These are phyloP conservation scores for Platalea minor DNA, from an alignment of 2,797 vertebrate genomes.

Conservation along the genomic window DNA sequence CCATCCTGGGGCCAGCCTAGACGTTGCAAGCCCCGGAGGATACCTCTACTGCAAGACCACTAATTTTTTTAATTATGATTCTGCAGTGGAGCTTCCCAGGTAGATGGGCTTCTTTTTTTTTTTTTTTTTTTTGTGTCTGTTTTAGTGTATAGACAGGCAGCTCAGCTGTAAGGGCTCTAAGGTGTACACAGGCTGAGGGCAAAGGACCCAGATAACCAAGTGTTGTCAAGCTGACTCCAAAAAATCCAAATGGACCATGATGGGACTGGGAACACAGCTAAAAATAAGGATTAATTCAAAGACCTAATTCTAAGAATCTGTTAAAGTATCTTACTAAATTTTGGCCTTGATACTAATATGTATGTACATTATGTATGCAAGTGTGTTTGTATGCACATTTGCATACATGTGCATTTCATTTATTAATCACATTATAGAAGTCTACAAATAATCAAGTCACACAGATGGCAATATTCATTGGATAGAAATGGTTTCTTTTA, in stretches of 20 bases:
- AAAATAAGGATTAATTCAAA: not conserved
- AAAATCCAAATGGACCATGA: not conserved
- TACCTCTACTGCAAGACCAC: rapidly evolving
- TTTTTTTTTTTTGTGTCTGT: not conserved
- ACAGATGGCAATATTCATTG: not conserved
- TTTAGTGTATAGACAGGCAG: not conserved
- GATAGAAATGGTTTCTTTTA: not conserved
- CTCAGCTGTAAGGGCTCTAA: not conserved
- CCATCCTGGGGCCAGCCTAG: no score
- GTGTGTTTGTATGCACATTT: not conserved
- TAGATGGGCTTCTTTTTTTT: not conserved
- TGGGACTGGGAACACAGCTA: not conserved
- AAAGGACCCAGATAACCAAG: not conserved
- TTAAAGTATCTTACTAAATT: not conserved
- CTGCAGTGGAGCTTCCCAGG: not conserved
- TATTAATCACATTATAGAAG: not conserved
- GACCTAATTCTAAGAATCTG: not conserved
- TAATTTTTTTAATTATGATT: not conserved
- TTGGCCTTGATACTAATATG: not conserved
- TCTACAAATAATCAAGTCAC: not conserved
- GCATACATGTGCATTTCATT: not conserved
- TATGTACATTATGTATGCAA: not conserved
- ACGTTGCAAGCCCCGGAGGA: not conserved
- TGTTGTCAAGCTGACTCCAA: not conserved
- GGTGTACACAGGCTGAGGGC: not conserved